Conservation (phyloP, 2,113 vertebrate genomes). For the Corythaixoides concolor region DNA sequence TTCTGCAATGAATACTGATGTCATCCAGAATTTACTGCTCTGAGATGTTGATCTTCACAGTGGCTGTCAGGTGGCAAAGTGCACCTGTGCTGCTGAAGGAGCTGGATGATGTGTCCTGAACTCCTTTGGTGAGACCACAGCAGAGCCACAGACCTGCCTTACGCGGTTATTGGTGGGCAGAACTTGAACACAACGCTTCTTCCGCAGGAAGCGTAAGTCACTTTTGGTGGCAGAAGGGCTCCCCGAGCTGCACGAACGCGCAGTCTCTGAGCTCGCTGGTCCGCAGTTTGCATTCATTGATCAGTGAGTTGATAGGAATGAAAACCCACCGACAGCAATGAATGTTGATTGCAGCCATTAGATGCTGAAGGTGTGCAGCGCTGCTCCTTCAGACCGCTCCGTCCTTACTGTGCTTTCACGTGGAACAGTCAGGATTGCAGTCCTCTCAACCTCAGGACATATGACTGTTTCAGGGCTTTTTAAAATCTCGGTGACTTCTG, state of each 20-base stretch:
- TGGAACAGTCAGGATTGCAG: fast-evolving
- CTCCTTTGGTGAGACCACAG: neutral
- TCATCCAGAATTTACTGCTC: neutral
- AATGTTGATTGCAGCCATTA: slow-evolving; percentile 99
- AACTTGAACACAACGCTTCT: fast-evolving
- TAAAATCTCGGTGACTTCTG: neutral
- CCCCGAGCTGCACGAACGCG: fast-evolving
- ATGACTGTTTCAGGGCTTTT: neutral
- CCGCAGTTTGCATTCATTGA: slow-evolving; percentile 99
- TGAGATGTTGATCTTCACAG: neutral
- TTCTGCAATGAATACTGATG: neutral
- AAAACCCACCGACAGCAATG: slow-evolving; percentile 99
- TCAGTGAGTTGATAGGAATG: slow-evolving; percentile 90
- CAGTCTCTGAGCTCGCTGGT: slow-evolving; percentile 73
- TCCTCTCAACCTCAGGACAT: fast-evolving
- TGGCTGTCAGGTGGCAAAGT: neutral
- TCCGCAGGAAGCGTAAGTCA: fast-evolving
- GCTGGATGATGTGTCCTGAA: fast-evolving
- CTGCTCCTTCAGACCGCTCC: fast-evolving
- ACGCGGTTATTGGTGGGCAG: fast-evolving
- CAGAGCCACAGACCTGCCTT: neutral
- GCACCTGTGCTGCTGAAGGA: neutral
- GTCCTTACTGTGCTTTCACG: fast-evolving
- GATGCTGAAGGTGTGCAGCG: neutral
- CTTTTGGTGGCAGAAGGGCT: fast-evolving